Percentiles rank a stretch among this genome's conserved stretches.
These are phyloP conservation scores for Epistrophella euchroma DNA, from an alignment of 2,888 invertebrate species.

Conservation along the genomic window DNA sequence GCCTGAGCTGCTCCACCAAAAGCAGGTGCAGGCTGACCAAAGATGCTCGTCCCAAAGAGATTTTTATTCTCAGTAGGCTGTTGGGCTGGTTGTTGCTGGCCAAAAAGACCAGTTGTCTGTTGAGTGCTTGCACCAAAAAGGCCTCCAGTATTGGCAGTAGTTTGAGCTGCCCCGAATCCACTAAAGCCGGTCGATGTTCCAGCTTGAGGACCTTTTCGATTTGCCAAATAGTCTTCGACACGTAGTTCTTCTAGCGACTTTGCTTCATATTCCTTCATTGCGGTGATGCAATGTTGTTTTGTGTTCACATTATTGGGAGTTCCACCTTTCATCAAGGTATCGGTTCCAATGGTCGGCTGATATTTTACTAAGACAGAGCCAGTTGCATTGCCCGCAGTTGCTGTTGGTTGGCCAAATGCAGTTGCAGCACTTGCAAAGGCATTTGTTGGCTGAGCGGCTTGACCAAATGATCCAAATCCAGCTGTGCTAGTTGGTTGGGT, in stretches of 20 bases:
- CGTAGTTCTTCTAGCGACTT: slow-evolving; percentile 98
- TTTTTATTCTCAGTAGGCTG: slow-evolving; percentile 85
- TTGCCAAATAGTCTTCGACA: slow-evolving; percentile 95
- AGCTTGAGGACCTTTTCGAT: slow-evolving; percentile 90
- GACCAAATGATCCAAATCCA: slow-evolving; percentile 87
- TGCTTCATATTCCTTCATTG: slow-evolving; percentile 98
- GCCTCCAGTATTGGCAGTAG: slow-evolving; percentile 80
- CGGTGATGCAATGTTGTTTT: slow-evolving; percentile 97
- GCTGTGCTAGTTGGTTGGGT: slow-evolving; percentile 82
- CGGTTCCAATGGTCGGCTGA: slow-evolving; percentile 93
- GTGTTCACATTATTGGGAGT: slow-evolving; percentile 94
- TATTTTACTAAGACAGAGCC: slow-evolving; percentile 93
- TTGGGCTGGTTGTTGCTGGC: slow-evolving; percentile 81
- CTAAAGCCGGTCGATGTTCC: slow-evolving; percentile 78
- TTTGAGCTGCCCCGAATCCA: slow-evolving; percentile 82
- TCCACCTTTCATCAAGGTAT: slow-evolving; percentile 95
- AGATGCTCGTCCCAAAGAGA: slow-evolving; percentile 84
- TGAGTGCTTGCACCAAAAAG: slow-evolving; percentile 85
- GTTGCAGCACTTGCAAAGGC: slow-evolving; percentile 84
- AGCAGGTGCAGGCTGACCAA: slow-evolving; percentile 84
- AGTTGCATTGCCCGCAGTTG: slow-evolving; percentile 80
- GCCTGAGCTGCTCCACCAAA: slow-evolving; percentile 85
- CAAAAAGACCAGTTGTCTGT: slow-evolving; percentile 85
- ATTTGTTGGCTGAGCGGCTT: slow-evolving; percentile 84
- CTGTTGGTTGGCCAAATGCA: slow-evolving; percentile 80